These are phyloP conservation scores for Tetheella fluctuosa DNA, from an alignment of 2,888 invertebrate genomes.

Conservation along the genomic window DNA sequence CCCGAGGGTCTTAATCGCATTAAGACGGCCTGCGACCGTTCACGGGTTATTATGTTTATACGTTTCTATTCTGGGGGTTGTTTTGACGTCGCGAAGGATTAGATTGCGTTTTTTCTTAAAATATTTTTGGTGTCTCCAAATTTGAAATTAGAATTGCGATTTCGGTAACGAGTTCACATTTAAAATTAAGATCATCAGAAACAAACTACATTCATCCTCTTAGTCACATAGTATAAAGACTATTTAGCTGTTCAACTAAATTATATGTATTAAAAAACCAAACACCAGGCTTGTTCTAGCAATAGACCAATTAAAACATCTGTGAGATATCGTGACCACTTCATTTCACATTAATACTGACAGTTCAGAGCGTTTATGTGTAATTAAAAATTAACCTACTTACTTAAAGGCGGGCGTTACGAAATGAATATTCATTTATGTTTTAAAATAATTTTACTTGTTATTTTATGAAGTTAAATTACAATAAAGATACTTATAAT, in stretches of 20 bases:
- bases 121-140: not conserved
- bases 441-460: slow-evolving; percentile 17
- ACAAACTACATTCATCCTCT: too few species aligned
- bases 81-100: slow-evolving; percentile 58
- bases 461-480: slow-evolving; percentile 3
- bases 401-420: slow-evolving; percentile 37
- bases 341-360: slow-evolving; percentile 59
- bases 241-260: too few species aligned
- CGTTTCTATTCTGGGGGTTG: slow-evolving; percentile 69
- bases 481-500: not conserved
- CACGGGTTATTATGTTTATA: slow-evolving; percentile 78
- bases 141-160: too few species aligned
- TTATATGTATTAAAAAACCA: not conserved
- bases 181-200: too few species aligned
- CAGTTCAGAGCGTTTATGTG: slow-evolving; percentile 50
- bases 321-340: slow-evolving; percentile 44
- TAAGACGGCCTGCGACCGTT: slow-evolving; percentile 73
- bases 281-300: not conserved
- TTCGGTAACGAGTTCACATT: too few species aligned
- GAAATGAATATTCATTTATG: slow-evolving; percentile 22
- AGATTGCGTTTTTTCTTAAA: slow-evolving; percentile 26
- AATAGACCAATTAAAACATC: slow-evolving; percentile 14
- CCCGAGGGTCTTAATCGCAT: slow-evolving; percentile 63
- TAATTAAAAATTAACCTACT: slow-evolving; percentile 77
- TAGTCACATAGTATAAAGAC: too few species aligned